These are phyloP conservation scores for Crematogaster levior DNA, from an alignment of 2,888 invertebrate genomes.

Conservation along the genomic window DNA sequence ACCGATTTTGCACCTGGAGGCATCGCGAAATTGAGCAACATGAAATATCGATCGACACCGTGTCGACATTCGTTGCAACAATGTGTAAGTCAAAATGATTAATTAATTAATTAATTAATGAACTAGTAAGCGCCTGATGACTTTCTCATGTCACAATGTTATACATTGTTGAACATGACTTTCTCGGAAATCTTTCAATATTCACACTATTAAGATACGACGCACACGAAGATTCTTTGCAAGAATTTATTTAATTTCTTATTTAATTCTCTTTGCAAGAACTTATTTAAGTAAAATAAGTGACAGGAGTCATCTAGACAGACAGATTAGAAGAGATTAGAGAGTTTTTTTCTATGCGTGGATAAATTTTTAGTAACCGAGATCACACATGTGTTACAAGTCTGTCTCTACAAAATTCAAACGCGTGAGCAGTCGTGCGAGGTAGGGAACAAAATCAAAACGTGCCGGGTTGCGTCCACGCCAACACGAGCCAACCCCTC, in stretches of 20 bases:
- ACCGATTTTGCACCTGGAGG: constrained; percentile 69
- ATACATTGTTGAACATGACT: neutral
- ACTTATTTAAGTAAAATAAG: neutral
- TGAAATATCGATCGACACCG: constrained; percentile 48
- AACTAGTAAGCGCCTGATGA: neutral
- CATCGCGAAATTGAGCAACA: constrained; percentile 66
- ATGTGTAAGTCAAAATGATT: constrained; percentile 38
- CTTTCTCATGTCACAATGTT: constrained; percentile 1
- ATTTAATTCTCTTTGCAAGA: no score
- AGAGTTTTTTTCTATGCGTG: neutral
- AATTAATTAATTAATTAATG: constrained; percentile 59
- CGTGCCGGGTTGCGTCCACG: constrained; percentile 20
- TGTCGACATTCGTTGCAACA: constrained; percentile 32
- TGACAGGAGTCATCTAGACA: no score
- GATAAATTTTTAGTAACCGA: neutral
- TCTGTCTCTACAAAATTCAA: neutral
- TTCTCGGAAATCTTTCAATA: neutral
- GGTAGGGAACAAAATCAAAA: constrained; percentile 29
- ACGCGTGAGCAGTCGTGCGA: neutral
- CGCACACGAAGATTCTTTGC: neutral
- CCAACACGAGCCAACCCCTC: constrained; percentile 45
- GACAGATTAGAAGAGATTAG: neutral
- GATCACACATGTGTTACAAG: neutral
- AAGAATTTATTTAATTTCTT: no score
- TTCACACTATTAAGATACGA: neutral